Conservation (phyloP, 2,888 invertebrate species). For the Bruchidius siliquastri region DNA sequence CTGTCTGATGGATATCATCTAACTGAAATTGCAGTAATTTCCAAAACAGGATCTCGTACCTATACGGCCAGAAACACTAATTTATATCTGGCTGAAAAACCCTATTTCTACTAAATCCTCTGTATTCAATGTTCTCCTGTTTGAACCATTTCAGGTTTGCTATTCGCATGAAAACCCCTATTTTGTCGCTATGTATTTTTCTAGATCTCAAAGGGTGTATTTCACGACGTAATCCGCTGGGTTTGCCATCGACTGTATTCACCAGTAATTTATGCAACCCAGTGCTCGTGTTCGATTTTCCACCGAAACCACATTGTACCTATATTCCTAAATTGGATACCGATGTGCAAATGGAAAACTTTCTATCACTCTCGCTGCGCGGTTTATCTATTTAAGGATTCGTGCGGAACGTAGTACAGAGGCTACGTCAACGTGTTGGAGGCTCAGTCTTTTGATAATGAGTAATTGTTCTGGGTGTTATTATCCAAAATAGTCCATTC, state of each 20-base stretch:
- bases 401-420: background rate
- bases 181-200: background rate
- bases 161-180: background rate
- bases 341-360: constrained; percentile 26
- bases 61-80: too few species aligned
- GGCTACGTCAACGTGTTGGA: too few species aligned
- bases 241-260: constrained; percentile 15
- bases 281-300: constrained; percentile 17
- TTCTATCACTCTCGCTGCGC: constrained; percentile 11
- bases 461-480: too few species aligned
- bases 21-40: too few species aligned
- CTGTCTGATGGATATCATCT: too few species aligned
- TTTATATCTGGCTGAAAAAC: too few species aligned
- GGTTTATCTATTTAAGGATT: background rate
- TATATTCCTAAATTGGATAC: constrained; percentile 28
- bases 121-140: too few species aligned
- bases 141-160: background rate
- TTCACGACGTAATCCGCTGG: constrained; percentile 12
- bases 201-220: constrained; percentile 5
- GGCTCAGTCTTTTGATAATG: too few species aligned
- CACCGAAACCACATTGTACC: constrained; percentile 13
- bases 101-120: too few species aligned
- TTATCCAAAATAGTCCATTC: too few species aligned
- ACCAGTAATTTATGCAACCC: constrained; percentile 25
- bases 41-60: too few species aligned